These are phyloP conservation scores for Melanostigma gelatinosum DNA, from an alignment of 2,113 vertebrate genomes.

Conservation along the genomic window DNA sequence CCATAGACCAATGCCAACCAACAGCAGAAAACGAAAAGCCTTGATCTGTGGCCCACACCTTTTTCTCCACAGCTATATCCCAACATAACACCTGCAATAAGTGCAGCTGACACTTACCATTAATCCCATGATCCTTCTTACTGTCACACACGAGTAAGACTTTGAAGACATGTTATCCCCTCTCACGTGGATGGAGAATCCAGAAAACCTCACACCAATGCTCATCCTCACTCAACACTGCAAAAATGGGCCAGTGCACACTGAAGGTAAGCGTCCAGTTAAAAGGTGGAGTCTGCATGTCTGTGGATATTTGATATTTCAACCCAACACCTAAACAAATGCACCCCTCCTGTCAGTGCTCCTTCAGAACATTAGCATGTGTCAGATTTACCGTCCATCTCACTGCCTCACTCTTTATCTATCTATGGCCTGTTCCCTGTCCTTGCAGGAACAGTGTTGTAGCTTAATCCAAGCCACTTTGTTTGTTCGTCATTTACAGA, in stretches of 20 bases:
- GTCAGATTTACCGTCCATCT: not conserved
- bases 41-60: conserved; percentile 5
- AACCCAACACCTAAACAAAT: not conserved
- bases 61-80: not conserved
- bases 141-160: conserved; percentile 62
- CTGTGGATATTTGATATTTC: not conserved
- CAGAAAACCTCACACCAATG: conserved; percentile 18
- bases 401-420: not conserved
- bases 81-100: conserved; percentile 54
- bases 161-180: conserved; percentile 51
- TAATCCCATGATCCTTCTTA: conserved; percentile 64
- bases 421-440: not conserved
- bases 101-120: conserved; percentile 46
- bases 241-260: not conserved
- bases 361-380: not conserved
- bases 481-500: not conserved
- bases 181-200: conserved; percentile 25
- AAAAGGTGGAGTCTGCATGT: not conserved
- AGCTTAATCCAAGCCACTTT: not conserved
- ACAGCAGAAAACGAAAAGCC: not conserved
- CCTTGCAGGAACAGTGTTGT: not conserved
- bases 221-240: conserved; percentile 10
- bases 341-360: not conserved
- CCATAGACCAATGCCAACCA: conserved; percentile 7
- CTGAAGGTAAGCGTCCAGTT: conserved; percentile 2